A percentile compares a stretch with the other conserved stretches of the same genome.
Conservation (phyloP, 1,140 invertebrate species). For the Dolichoris vasculosae region DNA sequence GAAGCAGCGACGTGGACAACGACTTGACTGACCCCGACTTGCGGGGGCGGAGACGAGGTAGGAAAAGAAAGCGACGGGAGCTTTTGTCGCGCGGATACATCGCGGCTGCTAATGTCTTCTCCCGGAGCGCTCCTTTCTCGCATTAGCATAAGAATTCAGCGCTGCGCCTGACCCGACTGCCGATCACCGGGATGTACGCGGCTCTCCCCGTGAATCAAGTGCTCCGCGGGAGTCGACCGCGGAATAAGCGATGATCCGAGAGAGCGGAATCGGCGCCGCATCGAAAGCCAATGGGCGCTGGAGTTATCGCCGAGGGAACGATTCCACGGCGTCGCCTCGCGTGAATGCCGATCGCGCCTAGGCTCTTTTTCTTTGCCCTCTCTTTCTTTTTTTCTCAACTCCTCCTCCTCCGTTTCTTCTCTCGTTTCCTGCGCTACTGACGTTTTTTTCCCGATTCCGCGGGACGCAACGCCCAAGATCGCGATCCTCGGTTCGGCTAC, state of each 20-base stretch:
- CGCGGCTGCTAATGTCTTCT: neutral
- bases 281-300: neutral
- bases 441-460: no score
- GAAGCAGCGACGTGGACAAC: neutral
- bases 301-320: neutral
- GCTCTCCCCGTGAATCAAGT: slow-evolving; percentile 1
- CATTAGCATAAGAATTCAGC: slow-evolving; percentile 73
- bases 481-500: no score
- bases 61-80: neutral
- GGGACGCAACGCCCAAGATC: no score
- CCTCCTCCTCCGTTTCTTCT: no score
- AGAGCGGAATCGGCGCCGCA: neutral
- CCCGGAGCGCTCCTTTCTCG: slow-evolving; percentile 68
- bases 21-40: no score
- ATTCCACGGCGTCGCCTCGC: neutral
- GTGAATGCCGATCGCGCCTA: neutral
- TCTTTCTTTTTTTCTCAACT: neutral
- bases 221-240: slow-evolving; percentile 42
- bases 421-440: no score
- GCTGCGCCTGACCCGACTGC: slow-evolving; percentile 68
- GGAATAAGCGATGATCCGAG: slow-evolving; percentile 55
- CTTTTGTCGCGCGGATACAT: neutral
- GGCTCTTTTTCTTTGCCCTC: slow-evolving; percentile 49
- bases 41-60: neutral
- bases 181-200: slow-evolving; percentile 53